A percentile compares a stretch with the other conserved stretches of the same genome.
Evolutionary conservation across 2,113 vertebrate genomes (phyloP).

Genomic region (Chaetodon trifascialis): DNA sequence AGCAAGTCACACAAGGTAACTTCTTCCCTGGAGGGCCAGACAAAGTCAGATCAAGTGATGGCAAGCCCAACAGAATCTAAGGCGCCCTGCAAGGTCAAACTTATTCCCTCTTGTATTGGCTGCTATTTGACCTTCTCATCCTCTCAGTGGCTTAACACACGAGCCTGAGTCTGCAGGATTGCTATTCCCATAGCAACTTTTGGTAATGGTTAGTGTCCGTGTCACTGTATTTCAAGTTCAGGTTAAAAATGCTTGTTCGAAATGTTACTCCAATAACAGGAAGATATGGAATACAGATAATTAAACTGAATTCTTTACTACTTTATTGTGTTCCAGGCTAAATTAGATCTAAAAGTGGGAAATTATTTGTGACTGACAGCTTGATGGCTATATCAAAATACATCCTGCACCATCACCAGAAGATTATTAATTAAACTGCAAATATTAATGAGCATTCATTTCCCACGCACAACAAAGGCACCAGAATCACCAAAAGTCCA

Average conservation of each 20-base stretch:
- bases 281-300: neutral
- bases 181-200: neutral
- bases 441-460: neutral
- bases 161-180: neutral
- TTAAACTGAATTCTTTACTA: neutral
- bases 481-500: neutral
- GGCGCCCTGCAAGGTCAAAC: neutral
- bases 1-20: slow-evolving; percentile 24
- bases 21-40: slow-evolving; percentile 27
- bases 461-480: neutral
- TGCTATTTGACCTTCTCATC: neutral
- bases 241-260: neutral
- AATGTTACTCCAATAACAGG: no score
- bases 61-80: slow-evolving; percentile 45
- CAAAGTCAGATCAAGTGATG: slow-evolving; percentile 57
- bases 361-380: neutral
- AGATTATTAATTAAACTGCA: neutral
- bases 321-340: neutral
- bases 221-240: neutral
- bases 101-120: neutral
- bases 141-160: neutral
- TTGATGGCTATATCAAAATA: neutral
- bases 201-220: neutral
- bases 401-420: neutral
- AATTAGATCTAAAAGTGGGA: neutral